phyloP scores from a whole-genome alignment of 2,888 invertebrate species.

The Ashinkailepas kermadecensis region DNA sequence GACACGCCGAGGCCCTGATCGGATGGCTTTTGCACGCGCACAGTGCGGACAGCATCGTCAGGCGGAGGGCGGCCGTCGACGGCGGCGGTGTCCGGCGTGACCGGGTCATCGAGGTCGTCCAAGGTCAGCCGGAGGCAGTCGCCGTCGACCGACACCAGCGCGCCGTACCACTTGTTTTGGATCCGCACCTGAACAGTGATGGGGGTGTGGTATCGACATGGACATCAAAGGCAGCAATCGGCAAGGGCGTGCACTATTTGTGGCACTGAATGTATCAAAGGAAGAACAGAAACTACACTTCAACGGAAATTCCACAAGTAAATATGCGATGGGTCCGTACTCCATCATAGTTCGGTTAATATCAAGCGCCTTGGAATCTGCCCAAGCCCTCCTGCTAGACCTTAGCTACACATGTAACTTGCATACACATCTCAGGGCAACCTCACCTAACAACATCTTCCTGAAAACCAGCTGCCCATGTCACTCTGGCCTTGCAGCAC shows the following conservation, averaged over 20 bases:
- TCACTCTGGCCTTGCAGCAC: no score
- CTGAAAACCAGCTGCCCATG: no score
- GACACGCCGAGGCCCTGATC: constrained; percentile 94
- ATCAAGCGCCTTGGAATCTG: not conserved
- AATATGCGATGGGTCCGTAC: not conserved
- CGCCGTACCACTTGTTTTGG: not conserved
- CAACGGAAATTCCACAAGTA: not conserved
- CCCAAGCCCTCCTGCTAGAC: not conserved
- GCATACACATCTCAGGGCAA: no score
- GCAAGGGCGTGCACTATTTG: no score
- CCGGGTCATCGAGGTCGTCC: not conserved
- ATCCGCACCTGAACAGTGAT: not conserved
- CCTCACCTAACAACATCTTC: no score
- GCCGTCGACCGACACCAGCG: not conserved
- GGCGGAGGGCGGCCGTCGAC: no score
- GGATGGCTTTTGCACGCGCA: constrained; percentile 93
- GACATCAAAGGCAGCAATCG: no score
- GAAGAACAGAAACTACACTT: not conserved
- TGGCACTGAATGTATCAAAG: not conserved
- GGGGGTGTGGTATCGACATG: no score
- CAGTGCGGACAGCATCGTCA: constrained; percentile 45
- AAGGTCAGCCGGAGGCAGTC: not conserved
- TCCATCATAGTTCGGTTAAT: not conserved
- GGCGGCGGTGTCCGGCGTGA: no score
- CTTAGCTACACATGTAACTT: no score